Percentiles rank a stretch among this genome's conserved stretches.
Evolutionary conservation across 2,797 vertebrate species (phyloP).

Genomic region (Phoebastria nigripes): DNA sequence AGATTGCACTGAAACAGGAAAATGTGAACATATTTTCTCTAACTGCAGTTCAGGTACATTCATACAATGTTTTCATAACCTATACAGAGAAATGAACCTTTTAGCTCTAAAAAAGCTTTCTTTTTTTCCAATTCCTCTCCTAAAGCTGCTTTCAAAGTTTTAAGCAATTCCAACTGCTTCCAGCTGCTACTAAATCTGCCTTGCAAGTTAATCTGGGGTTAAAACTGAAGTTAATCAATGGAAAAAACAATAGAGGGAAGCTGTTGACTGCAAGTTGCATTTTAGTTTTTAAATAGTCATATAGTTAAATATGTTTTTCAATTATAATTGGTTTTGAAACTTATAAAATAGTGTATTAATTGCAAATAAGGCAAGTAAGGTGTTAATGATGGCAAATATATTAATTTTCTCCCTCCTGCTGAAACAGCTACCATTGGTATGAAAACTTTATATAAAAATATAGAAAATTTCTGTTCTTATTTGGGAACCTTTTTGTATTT

Average conservation of each 20-base stretch:
- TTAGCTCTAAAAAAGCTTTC: background rate
- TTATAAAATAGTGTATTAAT: background rate
- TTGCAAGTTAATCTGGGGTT: background rate
- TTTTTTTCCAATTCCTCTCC: background rate
- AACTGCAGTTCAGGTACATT: background rate
- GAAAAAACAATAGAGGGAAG: background rate
- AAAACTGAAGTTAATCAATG: background rate
- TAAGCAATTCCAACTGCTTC: background rate
- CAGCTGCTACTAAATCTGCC: background rate
- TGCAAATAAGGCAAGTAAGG: background rate
- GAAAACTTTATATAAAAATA: background rate
- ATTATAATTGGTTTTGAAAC: background rate
- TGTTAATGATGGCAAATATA: background rate
- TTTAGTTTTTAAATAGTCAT: background rate
- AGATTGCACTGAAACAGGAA: background rate
- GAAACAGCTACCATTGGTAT: background rate
- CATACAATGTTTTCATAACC: background rate
- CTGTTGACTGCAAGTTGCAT: background rate
- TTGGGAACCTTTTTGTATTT: background rate
- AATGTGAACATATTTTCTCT: background rate
- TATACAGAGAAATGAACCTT: background rate
- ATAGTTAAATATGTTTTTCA: background rate
- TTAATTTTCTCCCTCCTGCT: background rate
- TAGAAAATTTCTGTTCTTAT: background rate
- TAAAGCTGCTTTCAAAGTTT: background rate